Evolutionary conservation across 2,113 vertebrate species (phyloP).

Genomic region (Hydropotes inermis): DNA sequence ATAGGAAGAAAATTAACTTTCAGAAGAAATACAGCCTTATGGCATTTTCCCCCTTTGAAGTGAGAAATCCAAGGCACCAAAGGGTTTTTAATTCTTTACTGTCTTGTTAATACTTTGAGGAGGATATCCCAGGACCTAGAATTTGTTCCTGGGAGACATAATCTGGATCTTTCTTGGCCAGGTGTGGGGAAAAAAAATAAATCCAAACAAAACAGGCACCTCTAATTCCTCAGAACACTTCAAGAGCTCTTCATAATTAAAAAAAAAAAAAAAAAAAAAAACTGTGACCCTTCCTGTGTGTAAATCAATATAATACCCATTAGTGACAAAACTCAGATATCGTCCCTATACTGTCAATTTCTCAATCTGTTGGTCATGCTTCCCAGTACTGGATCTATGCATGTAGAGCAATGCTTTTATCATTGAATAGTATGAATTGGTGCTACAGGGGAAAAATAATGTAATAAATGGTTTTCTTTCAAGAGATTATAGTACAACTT

Average conservation of each 20-base stretch:
- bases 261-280: not conserved
- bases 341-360: not conserved
- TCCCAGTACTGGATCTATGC: not conserved
- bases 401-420: not conserved
- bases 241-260: not conserved
- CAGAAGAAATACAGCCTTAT: not conserved
- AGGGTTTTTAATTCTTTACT: not conserved
- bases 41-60: not conserved
- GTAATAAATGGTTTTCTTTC: not conserved
- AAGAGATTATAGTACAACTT: not conserved
- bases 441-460: not conserved
- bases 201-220: not conserved
- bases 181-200: not conserved
- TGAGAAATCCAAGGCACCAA: not conserved
- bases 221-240: not conserved
- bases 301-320: not conserved
- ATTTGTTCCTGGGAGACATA: not conserved
- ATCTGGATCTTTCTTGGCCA: not conserved
- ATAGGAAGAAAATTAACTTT: not conserved
- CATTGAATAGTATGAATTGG: not conserved
- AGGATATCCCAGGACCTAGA: not conserved
- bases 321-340: slow-evolving; percentile 7
- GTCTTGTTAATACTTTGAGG: not conserved
- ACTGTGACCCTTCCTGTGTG: not conserved
- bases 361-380: not conserved